A percentile compares a stretch with the other conserved stretches of the same genome.
These are phyloP conservation scores for Augiades crinisus DNA, from an alignment of 2,888 invertebrate genomes.

Conservation along the genomic window DNA sequence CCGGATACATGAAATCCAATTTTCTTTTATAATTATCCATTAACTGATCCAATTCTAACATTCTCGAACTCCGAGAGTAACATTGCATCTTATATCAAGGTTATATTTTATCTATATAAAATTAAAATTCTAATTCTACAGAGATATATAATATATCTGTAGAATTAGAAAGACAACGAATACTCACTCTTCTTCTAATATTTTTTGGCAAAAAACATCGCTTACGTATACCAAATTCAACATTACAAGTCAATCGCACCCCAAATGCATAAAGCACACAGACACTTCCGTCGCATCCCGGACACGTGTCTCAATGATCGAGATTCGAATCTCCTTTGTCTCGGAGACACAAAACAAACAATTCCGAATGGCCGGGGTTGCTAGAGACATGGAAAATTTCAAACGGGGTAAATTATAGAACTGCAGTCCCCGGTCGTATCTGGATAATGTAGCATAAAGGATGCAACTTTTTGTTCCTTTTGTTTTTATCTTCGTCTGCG, in stretches of 20 bases:
- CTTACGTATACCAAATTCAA: not conserved
- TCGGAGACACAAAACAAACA: slow-evolving; percentile 15
- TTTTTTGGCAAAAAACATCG: no score
- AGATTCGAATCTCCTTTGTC: slow-evolving; percentile 11
- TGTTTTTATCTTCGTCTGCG: not conserved
- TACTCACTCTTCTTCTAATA: no score
- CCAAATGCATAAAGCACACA: slow-evolving; percentile 2
- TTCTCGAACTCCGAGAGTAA: no score
- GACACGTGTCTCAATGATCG: slow-evolving; percentile 14
- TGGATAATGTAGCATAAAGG: slow-evolving; percentile 1
- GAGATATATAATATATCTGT: no score
- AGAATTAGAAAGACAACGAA: no score
- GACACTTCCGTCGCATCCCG: not conserved
- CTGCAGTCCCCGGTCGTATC: slow-evolving; percentile 5
- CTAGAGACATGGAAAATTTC: slow-evolving; percentile 13
- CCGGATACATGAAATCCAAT: no score
- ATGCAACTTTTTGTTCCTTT: not conserved
- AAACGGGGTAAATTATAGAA: slow-evolving; percentile 11
- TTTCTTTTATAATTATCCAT: no score
- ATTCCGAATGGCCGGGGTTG: slow-evolving; percentile 18
- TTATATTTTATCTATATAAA: no score
- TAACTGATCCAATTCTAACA: no score
- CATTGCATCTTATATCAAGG: no score
- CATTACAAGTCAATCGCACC: not conserved
- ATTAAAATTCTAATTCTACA: no score